Evolutionary conservation across 2,113 vertebrate species (phyloP).

Genomic region (Herpetotheres cachinnans): DNA sequence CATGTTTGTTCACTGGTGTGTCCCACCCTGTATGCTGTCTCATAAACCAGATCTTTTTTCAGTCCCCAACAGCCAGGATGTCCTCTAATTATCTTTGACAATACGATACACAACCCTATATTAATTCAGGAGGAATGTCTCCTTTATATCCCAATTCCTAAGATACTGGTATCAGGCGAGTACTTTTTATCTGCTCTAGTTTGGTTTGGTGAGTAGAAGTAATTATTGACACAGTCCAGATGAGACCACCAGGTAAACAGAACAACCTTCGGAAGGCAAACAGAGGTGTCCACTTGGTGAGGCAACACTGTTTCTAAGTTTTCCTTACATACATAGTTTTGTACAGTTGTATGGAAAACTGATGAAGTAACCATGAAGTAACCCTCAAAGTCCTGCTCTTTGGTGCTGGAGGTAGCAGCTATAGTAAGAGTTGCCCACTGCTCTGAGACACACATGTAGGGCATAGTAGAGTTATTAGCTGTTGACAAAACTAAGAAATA

Average conservation of each 20-base stretch:
- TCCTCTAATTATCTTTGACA: not conserved
- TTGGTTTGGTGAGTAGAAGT: not conserved
- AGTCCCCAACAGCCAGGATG: not conserved
- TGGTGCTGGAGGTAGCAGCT: not conserved
- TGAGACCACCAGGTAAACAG: not conserved
- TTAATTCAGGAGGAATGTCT: not conserved
- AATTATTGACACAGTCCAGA: not conserved
- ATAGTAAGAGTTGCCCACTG: not conserved
- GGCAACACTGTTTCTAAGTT: not conserved
- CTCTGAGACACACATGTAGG: fast-evolving
- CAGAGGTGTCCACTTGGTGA: not conserved
- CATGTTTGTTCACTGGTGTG: too few relatives aligned
- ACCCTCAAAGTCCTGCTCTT: not conserved
- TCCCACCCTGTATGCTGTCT: not conserved
- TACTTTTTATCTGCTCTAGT: not conserved
- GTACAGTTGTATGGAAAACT: not conserved
- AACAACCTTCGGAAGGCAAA: not conserved
- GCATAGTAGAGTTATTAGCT: not conserved
- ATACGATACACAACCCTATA: not conserved
- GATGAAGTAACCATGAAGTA: not conserved
- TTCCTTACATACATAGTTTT: too few relatives aligned
- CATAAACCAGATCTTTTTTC: not conserved
- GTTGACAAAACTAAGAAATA: not conserved
- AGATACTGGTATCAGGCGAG: not conserved
- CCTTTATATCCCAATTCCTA: not conserved